Evolutionary conservation across 2,113 vertebrate species (phyloP).

Genomic region (Spermophilus dauricus): DNA sequence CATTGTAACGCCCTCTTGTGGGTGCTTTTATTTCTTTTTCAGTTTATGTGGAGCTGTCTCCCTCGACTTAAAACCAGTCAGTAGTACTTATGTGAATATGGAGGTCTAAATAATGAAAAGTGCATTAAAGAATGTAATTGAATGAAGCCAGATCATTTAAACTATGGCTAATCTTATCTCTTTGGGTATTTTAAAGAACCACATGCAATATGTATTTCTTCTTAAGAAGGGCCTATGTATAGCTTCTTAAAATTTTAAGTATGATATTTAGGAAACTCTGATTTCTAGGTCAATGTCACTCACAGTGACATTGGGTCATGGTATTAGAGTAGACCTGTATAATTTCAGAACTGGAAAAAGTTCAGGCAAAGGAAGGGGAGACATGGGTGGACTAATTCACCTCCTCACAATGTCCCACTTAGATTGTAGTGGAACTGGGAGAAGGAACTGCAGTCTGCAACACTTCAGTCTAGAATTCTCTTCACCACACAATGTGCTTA

Average conservation of each 20-base stretch:
- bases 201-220: not conserved
- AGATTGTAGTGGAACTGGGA: not conserved
- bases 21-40: not conserved
- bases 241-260: not conserved
- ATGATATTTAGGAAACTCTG: not conserved
- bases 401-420: not conserved
- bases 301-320: not conserved
- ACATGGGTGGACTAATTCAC: not conserved
- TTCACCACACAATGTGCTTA: not conserved
- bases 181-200: not conserved
- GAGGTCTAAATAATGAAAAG: not conserved
- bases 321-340: not conserved
- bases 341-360: not conserved
- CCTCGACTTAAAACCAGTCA: slow-evolving; percentile 4
- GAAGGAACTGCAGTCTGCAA: not conserved
- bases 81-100: not conserved
- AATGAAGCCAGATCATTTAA: slow-evolving; percentile 16
- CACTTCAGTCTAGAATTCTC: not conserved
- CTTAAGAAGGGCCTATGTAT: not conserved
- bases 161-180: not conserved
- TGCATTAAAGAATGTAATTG: not conserved
- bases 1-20: not conserved
- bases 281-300: not conserved
- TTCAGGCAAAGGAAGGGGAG: not conserved
- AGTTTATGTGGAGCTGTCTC: not conserved